These are phyloP conservation scores for Eledona agricola DNA, from an alignment of 2,888 invertebrate genomes.

Conservation along the genomic window DNA sequence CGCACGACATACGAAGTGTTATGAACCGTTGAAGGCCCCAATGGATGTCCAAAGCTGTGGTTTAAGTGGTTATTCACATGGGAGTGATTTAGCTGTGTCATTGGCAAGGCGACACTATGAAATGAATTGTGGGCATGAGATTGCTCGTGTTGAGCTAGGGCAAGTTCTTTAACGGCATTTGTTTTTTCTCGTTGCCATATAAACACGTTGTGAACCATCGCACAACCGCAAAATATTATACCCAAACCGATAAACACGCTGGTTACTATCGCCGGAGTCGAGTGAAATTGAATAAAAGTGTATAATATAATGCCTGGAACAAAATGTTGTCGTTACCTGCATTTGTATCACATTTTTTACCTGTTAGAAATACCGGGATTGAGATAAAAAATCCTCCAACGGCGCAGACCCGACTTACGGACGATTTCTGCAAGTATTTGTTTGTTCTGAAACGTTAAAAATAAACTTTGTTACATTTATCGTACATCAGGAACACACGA, in stretches of 20 bases:
- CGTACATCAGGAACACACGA: no score
- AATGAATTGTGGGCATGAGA: constrained; percentile 53
- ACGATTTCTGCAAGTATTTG: constrained; percentile 91
- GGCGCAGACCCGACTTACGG: constrained; percentile 88
- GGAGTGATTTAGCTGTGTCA: constrained; percentile 54
- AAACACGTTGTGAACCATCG: constrained; percentile 94
- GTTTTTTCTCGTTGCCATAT: constrained; percentile 94
- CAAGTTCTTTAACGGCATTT: constrained; percentile 75
- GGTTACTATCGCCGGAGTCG: constrained; percentile 90
- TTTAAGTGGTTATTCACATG: constrained; percentile 57
- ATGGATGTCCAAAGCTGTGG: constrained; percentile 57
- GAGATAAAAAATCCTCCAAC: constrained; percentile 94
- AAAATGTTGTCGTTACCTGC: constrained; percentile 20
- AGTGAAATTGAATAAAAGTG: constrained; percentile 91
- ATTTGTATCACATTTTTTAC: constrained; percentile 62
- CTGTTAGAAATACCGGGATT: constrained; percentile 92
- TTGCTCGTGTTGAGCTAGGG: constrained; percentile 56
- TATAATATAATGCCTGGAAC: constrained; percentile 87
- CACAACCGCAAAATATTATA: constrained; percentile 90
- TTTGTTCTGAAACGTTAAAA: constrained; percentile 79
- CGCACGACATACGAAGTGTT: constrained; percentile 70
- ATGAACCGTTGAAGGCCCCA: constrained; percentile 48
- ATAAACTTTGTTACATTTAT: no score
- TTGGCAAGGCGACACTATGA: constrained; percentile 54
- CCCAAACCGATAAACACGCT: constrained; percentile 91